Conservation (phyloP, 1,140 invertebrate genomes). For the Drosophila ercepeae region DNA sequence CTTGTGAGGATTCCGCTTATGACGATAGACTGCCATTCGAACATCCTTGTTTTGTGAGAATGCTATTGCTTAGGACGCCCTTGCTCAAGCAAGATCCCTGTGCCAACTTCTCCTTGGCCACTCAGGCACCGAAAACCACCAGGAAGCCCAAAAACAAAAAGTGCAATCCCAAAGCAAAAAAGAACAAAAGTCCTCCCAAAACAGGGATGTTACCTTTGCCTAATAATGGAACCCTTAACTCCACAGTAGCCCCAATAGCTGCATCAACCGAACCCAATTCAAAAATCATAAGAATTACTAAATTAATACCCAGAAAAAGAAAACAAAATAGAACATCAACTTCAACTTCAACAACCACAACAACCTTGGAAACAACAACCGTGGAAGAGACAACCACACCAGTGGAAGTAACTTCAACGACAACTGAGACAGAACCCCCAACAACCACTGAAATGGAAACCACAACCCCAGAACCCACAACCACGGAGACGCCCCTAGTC, state of each 20-base stretch:
- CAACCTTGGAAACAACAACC: conserved; percentile 14
- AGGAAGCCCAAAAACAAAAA: conserved; percentile 4
- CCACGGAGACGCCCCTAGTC: not conserved
- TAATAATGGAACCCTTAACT: not conserved
- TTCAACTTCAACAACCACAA: conserved; percentile 8
- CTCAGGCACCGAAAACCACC: not conserved
- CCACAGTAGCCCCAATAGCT: not conserved
- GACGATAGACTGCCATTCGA: conserved; percentile 19
- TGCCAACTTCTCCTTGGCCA: conserved; percentile 43
- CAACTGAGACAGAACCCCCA: not conserved
- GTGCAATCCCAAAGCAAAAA: conserved; percentile 1
- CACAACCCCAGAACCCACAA: not conserved
- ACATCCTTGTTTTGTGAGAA: conserved; percentile 59
- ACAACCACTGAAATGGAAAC: conserved; percentile 9
- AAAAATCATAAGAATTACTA: conserved; percentile 11
- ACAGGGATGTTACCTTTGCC: not conserved
- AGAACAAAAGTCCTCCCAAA: not conserved
- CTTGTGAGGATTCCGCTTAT: conserved; percentile 1
- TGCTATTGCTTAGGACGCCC: conserved; percentile 51
- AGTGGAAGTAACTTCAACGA: not conserved
- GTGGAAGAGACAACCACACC: conserved; percentile 1
- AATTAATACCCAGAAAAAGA: not conserved
- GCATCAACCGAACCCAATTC: conserved; percentile 2
- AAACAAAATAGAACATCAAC: conserved; percentile 13
- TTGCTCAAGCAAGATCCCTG: conserved; percentile 54